These are phyloP conservation scores for Lithophane ornitopus DNA, from an alignment of 2,888 invertebrate species.

Conservation along the genomic window DNA sequence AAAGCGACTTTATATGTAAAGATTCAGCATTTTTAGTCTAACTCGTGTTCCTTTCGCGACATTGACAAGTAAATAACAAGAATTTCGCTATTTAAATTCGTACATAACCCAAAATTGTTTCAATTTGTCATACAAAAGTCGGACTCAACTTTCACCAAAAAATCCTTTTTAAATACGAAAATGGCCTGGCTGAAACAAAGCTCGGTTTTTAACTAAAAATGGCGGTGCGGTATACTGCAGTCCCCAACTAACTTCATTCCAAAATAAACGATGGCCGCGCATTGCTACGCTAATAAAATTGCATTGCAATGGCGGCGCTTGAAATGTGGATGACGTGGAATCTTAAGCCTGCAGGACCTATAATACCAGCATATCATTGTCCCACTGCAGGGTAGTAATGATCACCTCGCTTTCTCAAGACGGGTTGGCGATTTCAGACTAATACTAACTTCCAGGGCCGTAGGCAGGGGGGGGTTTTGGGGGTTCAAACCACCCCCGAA, in stretches of 20 bases:
- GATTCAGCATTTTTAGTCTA: not conserved
- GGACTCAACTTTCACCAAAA: slow-evolving; percentile 6
- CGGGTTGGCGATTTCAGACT: not conserved
- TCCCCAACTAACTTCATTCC: slow-evolving; percentile 41
- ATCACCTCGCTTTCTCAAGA: not conserved
- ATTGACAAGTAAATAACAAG: not conserved
- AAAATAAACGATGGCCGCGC: slow-evolving; percentile 44
- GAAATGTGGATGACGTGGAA: slow-evolving; percentile 21
- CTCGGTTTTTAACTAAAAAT: slow-evolving; percentile 32
- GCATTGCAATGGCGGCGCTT: slow-evolving; percentile 9
- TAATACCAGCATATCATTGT: too few relatives aligned
- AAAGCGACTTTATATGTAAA: too few relatives aligned
- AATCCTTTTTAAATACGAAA: slow-evolving; percentile 19
- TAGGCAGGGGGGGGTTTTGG: too few relatives aligned
- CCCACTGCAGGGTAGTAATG: too few relatives aligned
- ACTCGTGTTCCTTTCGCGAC: not conserved
- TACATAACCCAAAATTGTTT: not conserved
- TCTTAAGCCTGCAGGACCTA: not conserved
- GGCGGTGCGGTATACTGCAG: slow-evolving; percentile 42
- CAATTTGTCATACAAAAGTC: not conserved
- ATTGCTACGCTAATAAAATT: slow-evolving; percentile 40
- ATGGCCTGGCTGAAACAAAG: slow-evolving; percentile 28
- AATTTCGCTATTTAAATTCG: not conserved
- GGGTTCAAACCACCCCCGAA: too few relatives aligned
- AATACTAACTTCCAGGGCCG: not conserved